phyloP scores from a whole-genome alignment of 2,113 vertebrate species.

The Ibidorhyncha struthersii region DNA sequence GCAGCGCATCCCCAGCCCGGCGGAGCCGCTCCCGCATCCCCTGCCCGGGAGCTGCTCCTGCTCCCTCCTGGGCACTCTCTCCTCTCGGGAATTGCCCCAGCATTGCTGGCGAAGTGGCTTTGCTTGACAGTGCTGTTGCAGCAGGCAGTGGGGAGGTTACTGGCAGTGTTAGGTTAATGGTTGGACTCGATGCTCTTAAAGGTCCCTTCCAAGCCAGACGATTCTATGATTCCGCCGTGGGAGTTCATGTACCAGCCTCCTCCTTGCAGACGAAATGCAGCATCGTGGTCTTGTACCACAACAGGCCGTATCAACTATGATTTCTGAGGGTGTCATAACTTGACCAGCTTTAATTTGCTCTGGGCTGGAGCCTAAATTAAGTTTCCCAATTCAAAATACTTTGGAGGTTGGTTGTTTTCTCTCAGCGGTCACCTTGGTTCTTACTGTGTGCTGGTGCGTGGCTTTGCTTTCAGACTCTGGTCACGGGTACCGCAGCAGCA shows the following conservation, averaged over 20 bases:
- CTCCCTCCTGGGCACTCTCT: too few species aligned
- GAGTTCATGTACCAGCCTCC: background rate
- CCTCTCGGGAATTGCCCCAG: background rate
- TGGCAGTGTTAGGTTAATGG: too few species aligned
- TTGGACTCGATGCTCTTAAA: too few species aligned
- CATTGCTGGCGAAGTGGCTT: rapidly evolving
- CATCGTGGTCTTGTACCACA: rapidly evolving
- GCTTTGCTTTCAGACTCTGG: background rate
- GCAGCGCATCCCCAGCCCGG: rapidly evolving
- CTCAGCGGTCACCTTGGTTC: background rate
- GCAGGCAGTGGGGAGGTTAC: background rate
- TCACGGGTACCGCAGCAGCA: background rate
- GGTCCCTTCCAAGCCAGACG: too few species aligned
- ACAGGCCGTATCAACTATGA: rapidly evolving
- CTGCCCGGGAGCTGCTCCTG: background rate
- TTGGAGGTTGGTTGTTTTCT: background rate
- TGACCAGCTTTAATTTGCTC: background rate
- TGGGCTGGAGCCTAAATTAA: background rate
- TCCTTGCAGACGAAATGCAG: rapidly evolving
- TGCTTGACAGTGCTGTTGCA: rapidly evolving
- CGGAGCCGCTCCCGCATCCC: too few species aligned
- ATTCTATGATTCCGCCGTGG: too few species aligned
- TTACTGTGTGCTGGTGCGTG: rapidly evolving
- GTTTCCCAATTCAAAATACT: background rate
- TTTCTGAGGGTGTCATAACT: background rate